Base-by-base conservation (phyloP, 2,888 invertebrate species). In the Parnassius orleans region DNA sequence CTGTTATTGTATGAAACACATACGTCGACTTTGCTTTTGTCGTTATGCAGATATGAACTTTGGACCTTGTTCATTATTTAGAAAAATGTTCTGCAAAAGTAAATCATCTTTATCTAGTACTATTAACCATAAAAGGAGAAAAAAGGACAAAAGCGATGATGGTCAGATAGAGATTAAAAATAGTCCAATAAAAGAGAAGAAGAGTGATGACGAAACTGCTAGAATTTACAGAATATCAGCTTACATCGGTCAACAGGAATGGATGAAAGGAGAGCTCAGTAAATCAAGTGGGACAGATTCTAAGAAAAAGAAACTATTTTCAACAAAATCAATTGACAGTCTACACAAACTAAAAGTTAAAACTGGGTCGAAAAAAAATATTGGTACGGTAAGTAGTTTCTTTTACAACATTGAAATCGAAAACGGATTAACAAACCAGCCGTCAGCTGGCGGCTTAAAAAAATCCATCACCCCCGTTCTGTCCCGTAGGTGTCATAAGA, bases 61-160 rank as follows among this genome's bases (percentile, higher is more conserved):
- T 5, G 56, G 56, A 14, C 60, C 63, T 3, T 63, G 63, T 24
- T 60, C 60, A 5, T 42, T 63, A 42, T 60, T 63, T 11, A 63
- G 52, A 15, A 63, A 53, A 44, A 48, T 60, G 24, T 63, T 63
- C 43, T 47, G 58, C 10, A 75, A 63, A 51, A 65, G 66, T 10
- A 62, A 61, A 24, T 53, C 62, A 10, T 24, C 55, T 5, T 53
- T 52, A 5, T 68, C 70, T 53, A 72, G 72, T 43, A 75, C 71
- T 33, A 73, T 68, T 43, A 78, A 81, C 61, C 76, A 79, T 58
- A 87, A 84, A 68, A 73, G 77, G 5, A 81, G 78, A 60, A 85
- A 81, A 75, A 84, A 83, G 63, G 57, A 57, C 57, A n/a, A 66
- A 33, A 60, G 14, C n/a, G 50, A 15, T 64, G 56, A 60, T 33